Evolutionary conservation across 2,888 invertebrate species (phyloP).

Genomic region (Cristatella mucedo): DNA sequence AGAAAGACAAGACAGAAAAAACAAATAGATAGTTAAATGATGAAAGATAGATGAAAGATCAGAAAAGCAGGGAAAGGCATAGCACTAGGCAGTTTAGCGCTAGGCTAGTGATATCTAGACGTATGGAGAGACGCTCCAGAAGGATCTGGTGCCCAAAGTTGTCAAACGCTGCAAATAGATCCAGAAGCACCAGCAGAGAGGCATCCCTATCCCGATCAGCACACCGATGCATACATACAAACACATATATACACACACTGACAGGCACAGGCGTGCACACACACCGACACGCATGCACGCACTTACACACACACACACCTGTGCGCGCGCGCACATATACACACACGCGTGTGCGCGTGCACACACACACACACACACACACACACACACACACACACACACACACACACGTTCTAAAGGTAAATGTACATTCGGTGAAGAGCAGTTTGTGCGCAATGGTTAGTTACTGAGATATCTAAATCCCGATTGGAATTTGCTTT

Average conservation of each 20-base stretch:
- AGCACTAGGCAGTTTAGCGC: too few species aligned
- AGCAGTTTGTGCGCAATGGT: too few species aligned
- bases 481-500: too few species aligned
- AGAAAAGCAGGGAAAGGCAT: too few species aligned
- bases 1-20: too few species aligned
- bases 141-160: background rate
- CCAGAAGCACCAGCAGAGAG: background rate
- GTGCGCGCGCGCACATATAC: background rate
- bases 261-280: background rate
- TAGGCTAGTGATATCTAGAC: slow-evolving; percentile 12
- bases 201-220: background rate
- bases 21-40: too few species aligned
- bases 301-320: slow-evolving; percentile 5
- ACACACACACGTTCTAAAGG: too few species aligned
- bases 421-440: too few species aligned
- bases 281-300: background rate
- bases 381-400: too few species aligned
- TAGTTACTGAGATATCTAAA: too few species aligned
- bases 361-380: slow-evolving; percentile 7
- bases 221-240: slow-evolving; percentile 1
- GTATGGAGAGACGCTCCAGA: slow-evolving; percentile 12
- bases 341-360: too few species aligned
- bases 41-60: too few species aligned
- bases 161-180: background rate
- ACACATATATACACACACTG: slow-evolving; percentile 1